Conservation (phyloP, 2,888 invertebrate genomes). For the Formica aserva region DNA sequence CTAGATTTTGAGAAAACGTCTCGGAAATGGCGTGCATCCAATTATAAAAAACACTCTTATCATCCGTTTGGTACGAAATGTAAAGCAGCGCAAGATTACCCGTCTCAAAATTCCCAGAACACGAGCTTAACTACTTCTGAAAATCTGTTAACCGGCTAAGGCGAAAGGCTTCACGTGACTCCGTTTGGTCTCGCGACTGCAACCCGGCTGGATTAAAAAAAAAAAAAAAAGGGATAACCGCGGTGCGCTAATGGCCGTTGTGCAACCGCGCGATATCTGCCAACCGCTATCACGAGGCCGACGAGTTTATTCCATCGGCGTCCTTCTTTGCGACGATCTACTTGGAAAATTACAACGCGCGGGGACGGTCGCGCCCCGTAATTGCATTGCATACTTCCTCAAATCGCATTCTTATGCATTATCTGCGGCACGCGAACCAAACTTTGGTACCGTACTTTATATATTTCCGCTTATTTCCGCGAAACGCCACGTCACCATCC, state of each 20-base stretch:
- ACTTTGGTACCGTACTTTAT: conserved; percentile 20
- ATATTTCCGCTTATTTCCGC: conserved; percentile 36
- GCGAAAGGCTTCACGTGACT: conserved; percentile 35
- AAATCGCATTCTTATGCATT: conserved; percentile 46
- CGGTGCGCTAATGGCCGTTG: conserved; percentile 41
- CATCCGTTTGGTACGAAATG: conserved; percentile 38
- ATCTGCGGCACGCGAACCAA: conserved; percentile 43
- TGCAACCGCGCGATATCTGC: conserved; percentile 47
- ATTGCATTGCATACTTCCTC: conserved; percentile 35
- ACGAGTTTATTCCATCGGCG: conserved; percentile 37
- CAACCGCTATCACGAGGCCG: conserved; percentile 21
- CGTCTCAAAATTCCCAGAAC: conserved; percentile 42
- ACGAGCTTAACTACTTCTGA: conserved; percentile 40
- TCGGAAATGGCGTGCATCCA: conserved; percentile 43
- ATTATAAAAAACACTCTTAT: conserved; percentile 9
- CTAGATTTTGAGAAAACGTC: conserved; percentile 35
- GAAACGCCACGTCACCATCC: conserved; percentile 33
- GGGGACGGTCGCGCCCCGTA: conserved; percentile 21
- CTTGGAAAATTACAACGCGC: conserved; percentile 40
- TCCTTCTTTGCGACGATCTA: conserved; percentile 35
- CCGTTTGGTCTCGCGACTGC: conserved; percentile 30
- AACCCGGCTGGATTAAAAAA: conserved; percentile 42
- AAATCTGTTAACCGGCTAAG: conserved; percentile 50
- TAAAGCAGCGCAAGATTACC: conserved; percentile 29
- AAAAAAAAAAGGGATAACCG: conserved; percentile 45